These are phyloP conservation scores for Beaufortia kweichowensis DNA, from an alignment of 2,113 vertebrate genomes.

Conservation along the genomic window DNA sequence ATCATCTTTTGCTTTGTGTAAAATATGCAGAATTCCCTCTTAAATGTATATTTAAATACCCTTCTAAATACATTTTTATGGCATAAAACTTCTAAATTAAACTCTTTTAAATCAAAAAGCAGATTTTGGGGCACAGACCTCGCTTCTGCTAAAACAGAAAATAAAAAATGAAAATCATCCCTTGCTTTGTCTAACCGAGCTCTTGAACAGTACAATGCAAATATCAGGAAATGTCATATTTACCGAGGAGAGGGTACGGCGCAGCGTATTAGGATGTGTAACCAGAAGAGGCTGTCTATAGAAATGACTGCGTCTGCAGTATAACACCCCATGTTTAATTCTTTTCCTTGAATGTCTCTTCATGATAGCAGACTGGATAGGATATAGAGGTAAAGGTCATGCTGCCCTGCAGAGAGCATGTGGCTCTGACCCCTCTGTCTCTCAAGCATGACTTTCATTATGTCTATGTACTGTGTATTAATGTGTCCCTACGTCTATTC, in stretches of 20 bases:
- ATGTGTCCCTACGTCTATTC: conserved; percentile 40
- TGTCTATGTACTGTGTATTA: conserved; percentile 49
- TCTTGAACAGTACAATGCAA: conserved; percentile 46
- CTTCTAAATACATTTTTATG: not conserved
- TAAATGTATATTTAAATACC: not conserved
- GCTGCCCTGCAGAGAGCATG: conserved; percentile 53
- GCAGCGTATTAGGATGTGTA: conserved; percentile 27
- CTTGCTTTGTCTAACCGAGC: conserved; percentile 15
- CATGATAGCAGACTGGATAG: conserved; percentile 66
- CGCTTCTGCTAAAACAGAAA: not conserved
- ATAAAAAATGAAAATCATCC: not conserved
- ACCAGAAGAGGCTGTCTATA: conserved; percentile 22
- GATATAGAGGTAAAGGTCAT: conserved; percentile 64
- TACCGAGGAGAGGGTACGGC: conserved; percentile 24
- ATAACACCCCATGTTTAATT: conserved; percentile 80
- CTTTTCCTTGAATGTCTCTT: conserved; percentile 87
- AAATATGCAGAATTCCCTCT: not conserved
- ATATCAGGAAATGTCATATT: conserved; percentile 54
- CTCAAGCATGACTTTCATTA: conserved; percentile 53
- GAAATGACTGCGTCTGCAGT: conserved; percentile 24
- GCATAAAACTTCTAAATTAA: no score
- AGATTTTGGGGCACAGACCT: not conserved
- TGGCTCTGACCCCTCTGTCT: conserved; percentile 51
- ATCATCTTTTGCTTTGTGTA: conserved; percentile 51
- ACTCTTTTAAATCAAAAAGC: not conserved